Conservation (phyloP, 2,797 vertebrate species). For the Sebastes vulpes region DNA sequence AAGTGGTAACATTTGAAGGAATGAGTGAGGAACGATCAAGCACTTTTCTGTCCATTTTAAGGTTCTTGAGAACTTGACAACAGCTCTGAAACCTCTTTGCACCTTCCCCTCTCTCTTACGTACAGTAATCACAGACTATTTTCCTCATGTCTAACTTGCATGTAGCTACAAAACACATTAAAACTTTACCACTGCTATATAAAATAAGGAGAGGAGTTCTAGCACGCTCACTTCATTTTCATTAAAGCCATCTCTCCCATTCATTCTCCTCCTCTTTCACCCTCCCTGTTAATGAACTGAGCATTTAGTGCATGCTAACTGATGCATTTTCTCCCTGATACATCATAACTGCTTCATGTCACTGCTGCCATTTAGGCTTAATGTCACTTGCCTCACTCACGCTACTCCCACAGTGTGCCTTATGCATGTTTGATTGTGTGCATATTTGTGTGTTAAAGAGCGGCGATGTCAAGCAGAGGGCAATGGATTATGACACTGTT, state of each 20-base stretch:
- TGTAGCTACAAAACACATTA: not conserved
- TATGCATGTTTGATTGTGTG: constrained; percentile 51
- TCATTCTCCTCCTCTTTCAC: not conserved
- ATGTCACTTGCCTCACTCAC: constrained; percentile 40
- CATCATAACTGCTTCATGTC: constrained; percentile 50
- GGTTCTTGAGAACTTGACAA: not conserved
- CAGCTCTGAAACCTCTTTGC: not conserved
- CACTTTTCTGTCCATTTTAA: not conserved
- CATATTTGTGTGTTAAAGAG: constrained; percentile 10
- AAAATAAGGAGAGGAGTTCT: not conserved
- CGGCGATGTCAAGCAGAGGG: constrained; percentile 17
- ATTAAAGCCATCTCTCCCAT: not conserved
- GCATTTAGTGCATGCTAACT: constrained; percentile 42
- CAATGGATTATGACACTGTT: constrained; percentile 9
- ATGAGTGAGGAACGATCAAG: not conserved
- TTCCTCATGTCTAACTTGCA: not conserved
- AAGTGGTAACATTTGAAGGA: not conserved
- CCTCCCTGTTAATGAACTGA: constrained; percentile 7
- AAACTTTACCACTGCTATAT: not conserved
- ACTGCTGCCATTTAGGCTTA: constrained; percentile 55
- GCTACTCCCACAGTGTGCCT: constrained; percentile 4
- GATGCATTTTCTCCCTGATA: constrained; percentile 20
- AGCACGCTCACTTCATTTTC: not conserved
- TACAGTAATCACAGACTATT: not conserved
- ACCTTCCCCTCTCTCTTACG: not conserved